Evolutionary conservation across 1,140 invertebrate genomes (phyloP).

Genomic region (Carposina sasakii): DNA sequence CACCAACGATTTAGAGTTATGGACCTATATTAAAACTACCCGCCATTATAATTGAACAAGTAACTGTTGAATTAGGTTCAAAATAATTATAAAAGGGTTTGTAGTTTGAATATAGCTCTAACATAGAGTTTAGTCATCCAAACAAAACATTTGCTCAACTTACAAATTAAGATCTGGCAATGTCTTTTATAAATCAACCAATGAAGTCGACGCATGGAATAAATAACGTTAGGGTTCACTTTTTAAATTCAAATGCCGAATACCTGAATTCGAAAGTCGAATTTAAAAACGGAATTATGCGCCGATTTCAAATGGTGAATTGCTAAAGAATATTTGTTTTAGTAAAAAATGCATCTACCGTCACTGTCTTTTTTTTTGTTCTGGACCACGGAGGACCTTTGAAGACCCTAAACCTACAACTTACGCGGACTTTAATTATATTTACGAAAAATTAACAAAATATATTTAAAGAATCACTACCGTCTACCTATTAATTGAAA

Average conservation of each 20-base stretch:
- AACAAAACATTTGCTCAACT: constrained; percentile 59
- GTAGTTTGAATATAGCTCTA: constrained; percentile 25
- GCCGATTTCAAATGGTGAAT: no score
- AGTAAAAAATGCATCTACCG: constrained; percentile 63
- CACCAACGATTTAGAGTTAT: constrained; percentile 44
- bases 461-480: constrained; percentile 69
- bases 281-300: constrained; percentile 13
- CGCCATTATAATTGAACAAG: neutral
- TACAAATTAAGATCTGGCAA: constrained; percentile 59
- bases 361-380: constrained; percentile 70
- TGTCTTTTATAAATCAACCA: constrained; percentile 46
- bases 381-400: constrained; percentile 57
- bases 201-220: constrained; percentile 19
- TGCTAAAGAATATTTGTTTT: constrained; percentile 29
- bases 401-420: constrained; percentile 60
- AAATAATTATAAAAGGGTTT: constrained; percentile 12
- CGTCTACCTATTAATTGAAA: constrained; percentile 66
- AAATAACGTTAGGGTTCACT: no score
- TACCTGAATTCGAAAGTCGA: constrained; percentile 7
- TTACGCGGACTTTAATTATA: constrained; percentile 63
- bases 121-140: constrained; percentile 52
- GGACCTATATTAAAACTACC: constrained; percentile 30
- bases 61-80: neutral
- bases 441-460: constrained; percentile 69
- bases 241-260: constrained; percentile 13